Evolutionary conservation across 2,888 invertebrate species (phyloP), one percentile per base, ranked within the genome.

Genomic region (Caenorhabditis sinica): DNA sequence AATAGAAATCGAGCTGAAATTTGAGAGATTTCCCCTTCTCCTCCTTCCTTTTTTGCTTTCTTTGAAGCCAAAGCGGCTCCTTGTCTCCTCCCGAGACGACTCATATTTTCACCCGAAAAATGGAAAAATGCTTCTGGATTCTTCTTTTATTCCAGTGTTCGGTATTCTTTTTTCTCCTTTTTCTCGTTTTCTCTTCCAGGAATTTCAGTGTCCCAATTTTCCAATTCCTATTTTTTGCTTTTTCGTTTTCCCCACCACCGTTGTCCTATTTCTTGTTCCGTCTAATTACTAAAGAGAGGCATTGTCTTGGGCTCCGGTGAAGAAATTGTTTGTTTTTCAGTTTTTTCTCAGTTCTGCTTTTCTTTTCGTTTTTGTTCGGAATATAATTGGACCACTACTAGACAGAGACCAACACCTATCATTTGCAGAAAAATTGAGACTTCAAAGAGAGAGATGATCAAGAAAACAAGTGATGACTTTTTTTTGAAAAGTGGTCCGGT

Each of bases 1-100:
- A 68, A 66, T 61, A 79, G 77, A 79, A 77, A 77, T 77, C 76
- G 69, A 79, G 77, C 77, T 79, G 77, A 79, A 79, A 79, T 79
- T 79, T 82, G 66, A 73, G 77, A 72, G 68, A 68, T 69, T 69
- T 69, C 56, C 36, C 33, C 28, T 69, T 45, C 33, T 53, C 56
- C 33, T 20, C 20, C 49, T 53, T 56, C 11, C 25, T 30, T 72
- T 60, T 49, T 40, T 53, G n/a, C n/a, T n/a, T n/a, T n/a, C n/a
- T n/a, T n/a, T n/a, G n/a, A n/a, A n/a, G 8, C 28, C 63, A 33
- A 61, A 23, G 40, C 61, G 30, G 36, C 43, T 63, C 25, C 40
- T 40, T 20, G 28, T 53, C 56, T 23, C 17, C n/a, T 20, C 45
- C 45, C n/a, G 20, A 23, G 25, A 49, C 56, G 68, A 63, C 49